Evolutionary conservation across 2,888 invertebrate species (phyloP), one percentile per base, ranked within the genome.

Genomic region (Augiades crinisus): DNA sequence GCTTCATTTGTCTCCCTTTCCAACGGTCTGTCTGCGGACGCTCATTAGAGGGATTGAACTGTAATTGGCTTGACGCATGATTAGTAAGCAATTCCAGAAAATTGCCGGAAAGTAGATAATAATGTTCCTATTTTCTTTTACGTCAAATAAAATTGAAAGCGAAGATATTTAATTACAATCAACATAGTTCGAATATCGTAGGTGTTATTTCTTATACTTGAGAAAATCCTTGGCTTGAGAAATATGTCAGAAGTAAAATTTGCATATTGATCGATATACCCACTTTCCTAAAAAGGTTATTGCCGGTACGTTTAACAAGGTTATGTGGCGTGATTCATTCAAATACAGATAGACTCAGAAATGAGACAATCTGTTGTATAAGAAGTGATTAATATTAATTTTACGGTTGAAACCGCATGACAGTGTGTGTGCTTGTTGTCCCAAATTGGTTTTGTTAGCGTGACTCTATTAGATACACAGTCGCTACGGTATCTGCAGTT

Each of bases 401-500:
- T 24, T 46, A 12, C 13, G 14, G 27, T 46, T 46, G 17, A 12
- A 45, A 13, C 6, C 22, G 5, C 47, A 41, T 53, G 50, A 55
- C 56, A 53, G 54, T 56, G 47, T 58, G 47, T 58, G 59, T 58
- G 54, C 51, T 58, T 47, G 54, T 54, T 77, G 73, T 70, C 68
- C 72, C 65, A 72, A 70, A 72, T 77, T 61, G 55, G 54, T 57
- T 60, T 63, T 64, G 63, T 63, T 70, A 65, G 67, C 70, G 63
- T 72, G 68, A 66, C 67, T 61, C 65, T 71, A 68, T 72, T 67
- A 70, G 55, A 57, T 57, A 68, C 65, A 71, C 63, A 63, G 59
- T 67, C 60, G 62, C 72, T 77, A 74, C 81, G 75, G 76, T 79
- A 75, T 77, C 72, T 64, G 70, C 68, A 58, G 67, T 68, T 72